Evolutionary conservation across 1,140 invertebrate genomes (phyloP).

Genomic region (Leptinotarsa texana): DNA sequence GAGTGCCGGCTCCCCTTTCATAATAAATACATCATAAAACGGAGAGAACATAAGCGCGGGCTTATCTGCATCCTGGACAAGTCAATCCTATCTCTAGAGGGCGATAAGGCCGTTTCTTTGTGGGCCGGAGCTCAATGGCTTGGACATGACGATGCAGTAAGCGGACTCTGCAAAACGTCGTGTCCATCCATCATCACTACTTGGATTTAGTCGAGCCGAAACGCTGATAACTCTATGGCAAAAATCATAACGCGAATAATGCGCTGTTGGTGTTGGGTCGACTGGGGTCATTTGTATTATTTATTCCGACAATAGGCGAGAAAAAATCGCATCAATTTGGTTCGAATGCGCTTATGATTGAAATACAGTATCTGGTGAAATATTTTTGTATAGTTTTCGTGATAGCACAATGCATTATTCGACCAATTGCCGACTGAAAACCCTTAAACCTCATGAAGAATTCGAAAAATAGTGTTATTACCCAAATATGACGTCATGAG

Average conservation of each 20-base stretch:
- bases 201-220: slow-evolving; percentile 38
- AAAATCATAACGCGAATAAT: slow-evolving; percentile 19
- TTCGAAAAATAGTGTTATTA: too few relatives aligned
- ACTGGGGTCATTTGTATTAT: too few relatives aligned
- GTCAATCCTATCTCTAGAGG: slow-evolving; percentile 34
- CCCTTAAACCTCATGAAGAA: too few relatives aligned
- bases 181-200: slow-evolving; percentile 37
- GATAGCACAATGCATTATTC: too few relatives aligned
- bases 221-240: slow-evolving; percentile 35
- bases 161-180: slow-evolving; percentile 23
- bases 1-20: slow-evolving; percentile 31
- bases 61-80: slow-evolving; percentile 33
- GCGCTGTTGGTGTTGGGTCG: background rate
- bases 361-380: too few relatives aligned
- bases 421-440: too few relatives aligned
- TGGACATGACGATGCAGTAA: slow-evolving; percentile 39
- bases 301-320: too few relatives aligned
- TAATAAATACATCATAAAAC: slow-evolving; percentile 37
- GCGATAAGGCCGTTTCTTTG: slow-evolving; percentile 25
- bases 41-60: background rate
- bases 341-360: too few relatives aligned
- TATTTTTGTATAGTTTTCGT: too few relatives aligned
- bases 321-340: too few relatives aligned
- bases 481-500: too few relatives aligned
- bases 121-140: slow-evolving; percentile 33